Evolutionary conservation across 2,888 invertebrate species (phyloP), one percentile per base, ranked within the genome.

Genomic region (Nomada fucata): DNA sequence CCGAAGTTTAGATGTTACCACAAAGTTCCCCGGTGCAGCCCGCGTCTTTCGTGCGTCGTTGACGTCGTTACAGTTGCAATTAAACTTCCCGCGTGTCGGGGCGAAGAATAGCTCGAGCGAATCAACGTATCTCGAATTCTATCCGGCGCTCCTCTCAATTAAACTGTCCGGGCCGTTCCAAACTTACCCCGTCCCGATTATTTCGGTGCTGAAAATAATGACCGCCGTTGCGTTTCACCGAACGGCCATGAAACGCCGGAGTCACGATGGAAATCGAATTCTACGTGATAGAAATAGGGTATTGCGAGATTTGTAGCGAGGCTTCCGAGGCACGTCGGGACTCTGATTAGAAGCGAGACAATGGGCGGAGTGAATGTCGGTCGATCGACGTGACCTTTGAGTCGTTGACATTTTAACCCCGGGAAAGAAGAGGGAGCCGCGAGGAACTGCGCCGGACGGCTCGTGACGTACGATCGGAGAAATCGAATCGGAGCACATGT

Each of bases 351-450:
- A 63, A 7, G 57, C 44, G 65, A 86, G 80, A 88, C 85, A 86
- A 86, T 82, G 75, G 64, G 64, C 59, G 65, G 67, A 52, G 76
- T 72, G 76, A 79, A 79, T 81, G 88, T 88, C 82, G 80, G 73
- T 82, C 82, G 82, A 82, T 75, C 79, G 72, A 29, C 53, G 67
- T 75, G 84, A 89, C 88, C 88, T 88, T 89, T 89, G 81, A 79
- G 64, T 73, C 72, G 76, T 44, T 87, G 88, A 83, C 88, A 88
- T 88, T 88, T 88, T 75, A 84, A 86, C 86, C 68, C 78, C n/a
- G 50, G 61, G 69, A 67, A 67, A 80, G 73, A 79, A 50, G 44
- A 29, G 76, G 69, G 76, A 67, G 44, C 50, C 44, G 44, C 52
- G 81, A 60, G 65, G 23, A 57, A 42, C 65, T 67, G 63, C 53